Evolutionary conservation across 2,113 vertebrate genomes (phyloP), one percentile per base, ranked within the genome.

Genomic region (Panthera uncia): DNA sequence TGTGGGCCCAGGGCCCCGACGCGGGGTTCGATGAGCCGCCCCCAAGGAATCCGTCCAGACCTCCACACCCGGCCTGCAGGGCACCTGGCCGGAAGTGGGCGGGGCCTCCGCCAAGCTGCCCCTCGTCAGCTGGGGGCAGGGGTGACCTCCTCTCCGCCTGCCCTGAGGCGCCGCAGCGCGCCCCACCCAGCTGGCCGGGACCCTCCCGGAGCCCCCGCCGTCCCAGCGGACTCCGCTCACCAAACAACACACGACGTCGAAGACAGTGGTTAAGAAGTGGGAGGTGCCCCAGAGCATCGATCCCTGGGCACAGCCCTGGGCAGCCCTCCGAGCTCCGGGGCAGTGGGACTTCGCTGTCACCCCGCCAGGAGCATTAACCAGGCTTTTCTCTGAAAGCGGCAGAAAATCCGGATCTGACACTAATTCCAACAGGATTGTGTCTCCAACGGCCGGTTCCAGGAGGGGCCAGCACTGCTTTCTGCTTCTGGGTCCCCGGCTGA

Each of bases 361-460:
- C 5, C 0, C 0, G 1, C 1, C n/a, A 16, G 8, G 50, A 50
- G 52, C 29, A 0, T 29, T 25, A 33, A 7, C 52, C 7, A 16
- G 41, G 29, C 38, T 73, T 69, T 14, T 61, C 65, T 87, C 52
- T 41, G 21, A 29, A 36, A 13, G 16, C 0, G 2, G 14, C n/a
- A 55, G 95, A 12, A 74, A 66, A 48, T 23, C 95, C 48, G 12
- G 68, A 29, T 31, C 38, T 36, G 78, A 48, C 8, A 2, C 36
- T 38, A 1, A 36, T 36, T 57, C 90, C 25, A 29, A 4, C 4
- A 2, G 57, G 52, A 7, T 6, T 73, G 25, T 2, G 14, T 19
- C 33, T 38, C 63, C 15, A 29, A 7, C 0, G 5, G 36, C 19
- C 8, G 2, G 61, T 36, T n/a, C 69, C 18, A 16, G 1, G 50